Conservation (phyloP, 2,888 invertebrate genomes). For the Agrotis ipsilon region DNA sequence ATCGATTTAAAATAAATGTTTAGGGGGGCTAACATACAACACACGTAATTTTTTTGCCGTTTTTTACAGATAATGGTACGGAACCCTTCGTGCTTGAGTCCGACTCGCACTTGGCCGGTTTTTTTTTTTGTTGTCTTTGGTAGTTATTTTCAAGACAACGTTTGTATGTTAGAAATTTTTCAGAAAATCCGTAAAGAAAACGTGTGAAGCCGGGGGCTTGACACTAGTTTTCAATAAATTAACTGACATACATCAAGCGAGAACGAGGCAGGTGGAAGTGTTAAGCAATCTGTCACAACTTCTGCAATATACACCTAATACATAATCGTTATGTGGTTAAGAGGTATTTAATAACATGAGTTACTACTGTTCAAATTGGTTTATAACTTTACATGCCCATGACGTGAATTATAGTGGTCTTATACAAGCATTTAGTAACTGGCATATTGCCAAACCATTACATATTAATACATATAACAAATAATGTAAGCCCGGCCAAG, state of each 20-base stretch:
- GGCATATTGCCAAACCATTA: not conserved
- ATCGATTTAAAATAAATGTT: no score
- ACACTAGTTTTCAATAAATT: not conserved
- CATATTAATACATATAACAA: not conserved
- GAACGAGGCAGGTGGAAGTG: constrained; percentile 14
- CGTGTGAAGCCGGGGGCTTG: no score
- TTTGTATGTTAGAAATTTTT: no score
- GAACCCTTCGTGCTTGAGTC: no score
- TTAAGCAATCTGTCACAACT: constrained; percentile 28
- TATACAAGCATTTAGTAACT: not conserved
- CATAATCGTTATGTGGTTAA: constrained; percentile 7
- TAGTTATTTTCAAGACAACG: no score
- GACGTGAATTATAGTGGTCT: constrained; percentile 6
- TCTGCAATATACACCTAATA: constrained; percentile 28
- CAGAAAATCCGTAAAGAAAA: no score
- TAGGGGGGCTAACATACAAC: no score
- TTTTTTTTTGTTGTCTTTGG: no score
- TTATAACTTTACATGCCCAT: constrained; percentile 3
- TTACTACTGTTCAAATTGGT: constrained; percentile 23
- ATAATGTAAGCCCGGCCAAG: not conserved
- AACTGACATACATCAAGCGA: not conserved
- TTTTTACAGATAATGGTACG: no score
- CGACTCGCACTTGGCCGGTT: no score
- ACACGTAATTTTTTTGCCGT: no score
- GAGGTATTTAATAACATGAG: constrained; percentile 14